Base-by-base conservation (phyloP, 2,113 vertebrate species). In the Myotis davidii region DNA sequence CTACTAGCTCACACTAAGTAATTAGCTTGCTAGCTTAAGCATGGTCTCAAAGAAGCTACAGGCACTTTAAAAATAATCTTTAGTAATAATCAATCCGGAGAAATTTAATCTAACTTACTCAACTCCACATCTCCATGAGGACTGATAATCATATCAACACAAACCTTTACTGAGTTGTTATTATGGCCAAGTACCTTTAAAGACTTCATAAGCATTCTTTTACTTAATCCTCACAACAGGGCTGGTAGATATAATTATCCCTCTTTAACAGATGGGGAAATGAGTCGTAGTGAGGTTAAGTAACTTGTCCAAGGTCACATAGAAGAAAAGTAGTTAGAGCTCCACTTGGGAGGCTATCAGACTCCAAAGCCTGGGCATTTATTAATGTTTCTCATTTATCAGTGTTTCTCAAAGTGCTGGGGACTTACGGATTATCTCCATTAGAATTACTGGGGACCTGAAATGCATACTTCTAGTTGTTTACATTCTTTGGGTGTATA, bases 101-200 rank as follows among this genome's bases (percentile, higher is more conserved):
- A 95, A 88, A 74, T 45, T 79, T 61, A 74, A 86, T 39, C 83
- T 76, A 81, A 82, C 37, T 67, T 81, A 90, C n/a, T 94, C 93
- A 89, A 56, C 37, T 89, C 81, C 9, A 39, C 1, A 23, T 67
- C 27, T 72, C 67, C 37, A 25, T 61, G 37, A 89, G 16, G 67
- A 42, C 34, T 83, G 82, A 72, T 25, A 90, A 65, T 48, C 10
- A 29, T 64, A 59, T 37, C 4, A 42, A n/a, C 34, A 54, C 34
- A 85, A 54, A 76, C 5, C 10, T 56, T 90, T 42, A 32, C 4
- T 18, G 37, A 85, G n/a, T 81, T 81, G 32, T 37, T 32, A 61
- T 16, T 42, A 65, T 27, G 21, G 32, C 67, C 37, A 16, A 64
- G n/a, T n/a, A 50, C 34, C 78, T 90, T 83, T 56, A 77, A 82